These are phyloP conservation scores for Drosophila rellima DNA, from an alignment of 2,888 invertebrate genomes.

Conservation along the genomic window DNA sequence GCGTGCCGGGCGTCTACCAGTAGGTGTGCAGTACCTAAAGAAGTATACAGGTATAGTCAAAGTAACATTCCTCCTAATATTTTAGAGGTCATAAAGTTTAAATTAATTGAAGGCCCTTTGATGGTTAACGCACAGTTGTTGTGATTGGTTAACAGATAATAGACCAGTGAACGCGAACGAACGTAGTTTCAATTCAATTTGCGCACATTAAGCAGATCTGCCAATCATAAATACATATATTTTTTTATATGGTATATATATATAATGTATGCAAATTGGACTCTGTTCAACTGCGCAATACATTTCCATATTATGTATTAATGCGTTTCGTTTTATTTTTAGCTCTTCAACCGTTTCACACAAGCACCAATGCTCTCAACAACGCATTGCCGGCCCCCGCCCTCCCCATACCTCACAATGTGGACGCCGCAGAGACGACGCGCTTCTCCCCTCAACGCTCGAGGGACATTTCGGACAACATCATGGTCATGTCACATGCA, in stretches of 20 bases:
- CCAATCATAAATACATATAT: constrained; percentile 5
- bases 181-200: constrained; percentile 51
- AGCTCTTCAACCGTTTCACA: constrained; percentile 59
- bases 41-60: constrained; percentile 46
- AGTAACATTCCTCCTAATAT: not conserved
- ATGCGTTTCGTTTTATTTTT: constrained; percentile 15
- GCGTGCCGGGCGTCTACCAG: constrained; percentile 31
- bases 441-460: constrained; percentile 89
- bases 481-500: constrained; percentile 87
- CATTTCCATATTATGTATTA: constrained; percentile 22
- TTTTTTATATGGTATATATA: constrained; percentile 2
- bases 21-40: constrained; percentile 36
- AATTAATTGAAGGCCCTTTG: constrained; percentile 46
- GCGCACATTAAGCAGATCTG: constrained; percentile 22
- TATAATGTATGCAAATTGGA: constrained; percentile 8
- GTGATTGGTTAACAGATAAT: constrained; percentile 33
- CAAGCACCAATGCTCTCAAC: constrained; percentile 83
- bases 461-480: constrained; percentile 89
- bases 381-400: constrained; percentile 87
- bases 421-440: constrained; percentile 89
- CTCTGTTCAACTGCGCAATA: constrained; percentile 56
- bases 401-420: constrained; percentile 88
- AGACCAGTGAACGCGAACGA: not conserved
- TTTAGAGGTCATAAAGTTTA: constrained; percentile 57
- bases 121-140: not conserved